Percentiles rank a stretch among this genome's conserved stretches.
Conservation (phyloP, 2,113 vertebrate species). For the Erpornis zantholeuca region DNA sequence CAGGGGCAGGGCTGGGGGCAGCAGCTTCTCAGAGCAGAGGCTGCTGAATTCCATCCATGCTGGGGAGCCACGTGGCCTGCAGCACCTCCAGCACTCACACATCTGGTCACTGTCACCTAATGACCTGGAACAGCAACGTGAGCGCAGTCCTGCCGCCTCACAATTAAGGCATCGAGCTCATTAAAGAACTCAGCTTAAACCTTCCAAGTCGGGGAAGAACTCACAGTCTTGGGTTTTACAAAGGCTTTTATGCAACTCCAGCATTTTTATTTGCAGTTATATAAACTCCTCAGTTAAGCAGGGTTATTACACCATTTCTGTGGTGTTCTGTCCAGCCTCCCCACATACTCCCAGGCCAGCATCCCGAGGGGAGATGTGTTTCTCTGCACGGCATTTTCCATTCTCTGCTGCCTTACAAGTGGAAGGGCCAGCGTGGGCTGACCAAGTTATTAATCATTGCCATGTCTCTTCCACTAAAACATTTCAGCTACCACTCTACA, state of each 20-base stretch:
- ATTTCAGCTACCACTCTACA: background rate
- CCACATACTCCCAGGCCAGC: background rate
- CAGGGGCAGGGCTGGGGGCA: background rate
- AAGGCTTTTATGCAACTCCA: background rate
- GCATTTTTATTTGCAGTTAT: background rate
- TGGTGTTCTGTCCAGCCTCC: background rate
- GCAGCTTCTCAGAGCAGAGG: background rate
- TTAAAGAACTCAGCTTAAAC: background rate
- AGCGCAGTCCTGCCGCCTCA: background rate
- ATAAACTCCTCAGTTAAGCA: background rate
- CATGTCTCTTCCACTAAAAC: background rate
- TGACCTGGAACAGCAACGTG: accelerated
- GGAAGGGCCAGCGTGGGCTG: background rate
- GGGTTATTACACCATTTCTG: accelerated
- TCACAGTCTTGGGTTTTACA: background rate
- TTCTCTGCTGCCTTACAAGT: background rate
- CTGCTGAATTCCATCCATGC: background rate
- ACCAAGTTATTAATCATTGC: slow-evolving; percentile 40
- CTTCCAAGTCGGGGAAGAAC: background rate
- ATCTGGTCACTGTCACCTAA: background rate
- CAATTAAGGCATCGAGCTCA: background rate
- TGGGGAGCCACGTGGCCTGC: background rate
- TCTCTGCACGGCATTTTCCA: background rate
- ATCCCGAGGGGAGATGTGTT: background rate
- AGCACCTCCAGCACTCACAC: accelerated